phyloP scores from a whole-genome alignment of 2,797 vertebrate species.

The Tenualosa ilisha region DNA sequence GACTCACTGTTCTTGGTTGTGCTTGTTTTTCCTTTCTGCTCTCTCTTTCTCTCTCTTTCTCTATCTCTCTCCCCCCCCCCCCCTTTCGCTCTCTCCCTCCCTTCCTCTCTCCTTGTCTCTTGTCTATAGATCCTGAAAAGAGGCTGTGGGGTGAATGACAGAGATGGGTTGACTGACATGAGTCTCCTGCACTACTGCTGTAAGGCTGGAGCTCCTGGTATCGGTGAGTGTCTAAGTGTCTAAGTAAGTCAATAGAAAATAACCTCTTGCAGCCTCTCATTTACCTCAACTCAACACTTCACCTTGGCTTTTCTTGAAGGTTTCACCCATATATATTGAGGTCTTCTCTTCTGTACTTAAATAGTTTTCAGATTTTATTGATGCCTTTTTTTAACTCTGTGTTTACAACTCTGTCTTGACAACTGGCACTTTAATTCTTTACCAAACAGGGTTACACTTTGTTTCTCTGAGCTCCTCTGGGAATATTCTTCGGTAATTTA shows the following conservation, averaged over 20 bases:
- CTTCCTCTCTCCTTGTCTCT: background rate
- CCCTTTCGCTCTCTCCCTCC: too few relatives aligned
- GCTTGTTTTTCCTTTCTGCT: too few relatives aligned
- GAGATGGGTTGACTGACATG: slow-evolving; percentile 97
- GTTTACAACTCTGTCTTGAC: background rate
- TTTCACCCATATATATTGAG: too few relatives aligned
- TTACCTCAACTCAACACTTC: background rate
- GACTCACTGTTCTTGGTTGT: too few relatives aligned
- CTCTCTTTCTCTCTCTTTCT: too few relatives aligned
- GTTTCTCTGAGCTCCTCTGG: background rate
- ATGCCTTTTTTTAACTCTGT: too few relatives aligned
- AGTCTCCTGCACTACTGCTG: slow-evolving; percentile 91
- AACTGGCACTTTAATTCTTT: background rate
- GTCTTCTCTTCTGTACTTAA: too few relatives aligned
- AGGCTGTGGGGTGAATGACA: slow-evolving; percentile 94
- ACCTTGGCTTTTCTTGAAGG: too few relatives aligned
- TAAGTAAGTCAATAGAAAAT: background rate
- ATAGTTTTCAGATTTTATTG: too few relatives aligned
- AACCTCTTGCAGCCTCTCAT: background rate
- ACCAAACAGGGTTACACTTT: background rate
- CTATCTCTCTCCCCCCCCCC: too few relatives aligned
- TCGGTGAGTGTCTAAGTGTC: slow-evolving; percentile 78
- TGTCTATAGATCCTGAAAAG: slow-evolving; percentile 87
- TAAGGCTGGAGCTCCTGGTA: slow-evolving; percentile 95
- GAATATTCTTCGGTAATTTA: background rate